These are phyloP conservation scores for Gallinago jamesoni DNA, from an alignment of 2,113 vertebrate genomes.

Conservation along the genomic window DNA sequence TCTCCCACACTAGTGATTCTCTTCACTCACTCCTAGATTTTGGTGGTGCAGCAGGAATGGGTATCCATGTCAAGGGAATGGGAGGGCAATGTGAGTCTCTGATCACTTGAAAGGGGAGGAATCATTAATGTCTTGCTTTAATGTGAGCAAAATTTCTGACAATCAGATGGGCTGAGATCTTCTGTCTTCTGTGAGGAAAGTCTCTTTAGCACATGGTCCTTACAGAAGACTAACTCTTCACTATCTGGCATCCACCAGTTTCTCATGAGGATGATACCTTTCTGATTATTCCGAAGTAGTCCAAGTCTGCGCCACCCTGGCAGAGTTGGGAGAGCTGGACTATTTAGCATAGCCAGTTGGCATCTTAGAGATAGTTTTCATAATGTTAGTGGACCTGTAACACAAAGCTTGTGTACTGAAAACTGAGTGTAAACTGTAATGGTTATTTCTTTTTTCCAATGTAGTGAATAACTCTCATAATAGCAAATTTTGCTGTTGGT, in stretches of 20 bases:
- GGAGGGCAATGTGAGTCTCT: background rate
- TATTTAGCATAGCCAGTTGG: background rate
- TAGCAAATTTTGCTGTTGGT: background rate
- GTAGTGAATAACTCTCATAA: background rate
- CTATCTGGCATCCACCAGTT: background rate
- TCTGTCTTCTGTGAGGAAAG: background rate
- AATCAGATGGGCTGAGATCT: background rate
- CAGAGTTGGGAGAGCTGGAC: background rate
- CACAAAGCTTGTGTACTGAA: background rate
- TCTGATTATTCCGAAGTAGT: background rate
- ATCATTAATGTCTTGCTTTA: background rate
- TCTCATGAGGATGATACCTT: background rate
- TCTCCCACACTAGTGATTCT: background rate
- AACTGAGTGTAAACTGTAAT: background rate
- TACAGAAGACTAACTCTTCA: background rate
- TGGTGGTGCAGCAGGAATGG: background rate
- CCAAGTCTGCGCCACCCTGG: background rate
- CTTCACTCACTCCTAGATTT: background rate
- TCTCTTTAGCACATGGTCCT: background rate
- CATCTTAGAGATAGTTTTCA: background rate
- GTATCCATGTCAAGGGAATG: background rate
- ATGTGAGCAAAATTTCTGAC: background rate
- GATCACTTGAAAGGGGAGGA: background rate
- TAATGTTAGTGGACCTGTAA: background rate
- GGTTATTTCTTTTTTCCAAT: background rate